phyloP scores from a whole-genome alignment of 2,888 invertebrate genomes.

The Quadriops clusia region DNA sequence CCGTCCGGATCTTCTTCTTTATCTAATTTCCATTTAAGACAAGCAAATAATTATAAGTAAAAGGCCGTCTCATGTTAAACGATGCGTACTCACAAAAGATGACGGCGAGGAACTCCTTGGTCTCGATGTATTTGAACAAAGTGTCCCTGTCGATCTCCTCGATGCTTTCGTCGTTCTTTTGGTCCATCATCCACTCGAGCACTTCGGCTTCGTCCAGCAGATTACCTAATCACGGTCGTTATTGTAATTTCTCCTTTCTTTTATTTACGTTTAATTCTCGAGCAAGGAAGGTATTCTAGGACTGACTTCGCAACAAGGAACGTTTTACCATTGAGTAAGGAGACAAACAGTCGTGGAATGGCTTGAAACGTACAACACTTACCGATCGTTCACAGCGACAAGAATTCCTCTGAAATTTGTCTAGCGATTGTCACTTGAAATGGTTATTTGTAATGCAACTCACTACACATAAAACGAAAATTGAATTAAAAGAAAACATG shows the following conservation, averaged over 20 bases:
- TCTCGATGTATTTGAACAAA: conserved; percentile 72
- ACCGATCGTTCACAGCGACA: conserved; percentile 9
- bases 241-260: too few relatives aligned
- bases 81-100: conserved; percentile 75
- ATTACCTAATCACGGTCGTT: conserved; percentile 48
- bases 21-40: too few relatives aligned
- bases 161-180: conserved; percentile 84
- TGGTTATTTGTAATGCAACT: too few relatives aligned
- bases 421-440: too few relatives aligned
- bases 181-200: conserved; percentile 82
- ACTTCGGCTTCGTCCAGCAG: conserved; percentile 69
- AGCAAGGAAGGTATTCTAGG: too few relatives aligned
- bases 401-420: neutral
- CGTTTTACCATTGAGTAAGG: too few relatives aligned
- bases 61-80: too few relatives aligned
- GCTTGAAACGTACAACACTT: conserved; percentile 19
- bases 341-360: conserved; percentile 33
- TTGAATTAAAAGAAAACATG: too few relatives aligned
- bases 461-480: too few relatives aligned
- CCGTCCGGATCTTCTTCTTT: conserved; percentile 73
- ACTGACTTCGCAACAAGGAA: too few relatives aligned
- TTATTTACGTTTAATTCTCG: too few relatives aligned
- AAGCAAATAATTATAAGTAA: too few relatives aligned
- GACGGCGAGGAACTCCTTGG: conserved; percentile 84
- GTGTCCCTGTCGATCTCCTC: conserved; percentile 78